Base-by-base conservation (phyloP, 2,113 vertebrate species). In the Cepphus grylle region DNA sequence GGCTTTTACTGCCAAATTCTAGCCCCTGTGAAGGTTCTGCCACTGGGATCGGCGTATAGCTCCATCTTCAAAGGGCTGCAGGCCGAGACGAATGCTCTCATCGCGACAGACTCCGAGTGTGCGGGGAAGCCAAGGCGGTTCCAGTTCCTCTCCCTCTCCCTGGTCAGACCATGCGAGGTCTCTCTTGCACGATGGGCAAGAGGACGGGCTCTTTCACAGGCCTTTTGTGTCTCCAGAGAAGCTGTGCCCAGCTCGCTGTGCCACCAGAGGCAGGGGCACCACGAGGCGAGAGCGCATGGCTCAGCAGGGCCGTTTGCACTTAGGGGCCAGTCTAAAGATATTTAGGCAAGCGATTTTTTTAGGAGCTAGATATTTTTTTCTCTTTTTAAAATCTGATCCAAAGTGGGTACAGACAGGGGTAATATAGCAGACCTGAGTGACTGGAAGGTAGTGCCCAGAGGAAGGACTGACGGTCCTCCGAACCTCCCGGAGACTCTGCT, bases 271-370 rank as follows among this genome's bases (percentile, higher is more conserved):
- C 62, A 22, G 15, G 26, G 58, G 21, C 50, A 50, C 18, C 32
- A 0, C 1, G 1, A 1, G 0, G 1, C 1, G 42, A 5, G 23
- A 25, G 47, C 43, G 9, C 43, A 16, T 0, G 4, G 15, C 70
- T 47, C 82, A 18, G 36, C 1, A 0, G 27, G 56, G 36, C 50
- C 22, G 7, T 22, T 21, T 11, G 26, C 47, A 5, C 27, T 12
- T 4, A 9, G 55, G 40, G 27, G 15, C 16, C 13, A 26, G 19
- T 58, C 53, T 7, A 21, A 5, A 47, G 3, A 15, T 4, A 29
- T 42, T 71, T 22, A 66, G 16, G 23, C 18, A 4, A 0, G 0
- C 5, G 40, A 8, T 43, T 91, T 77, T 73, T 69, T 13, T 22
- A 30, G 42, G 18, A 59, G 3, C 13, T 45, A 0, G 11, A 22